phyloP scores from a whole-genome alignment of 1,140 invertebrate species.

The Lordiphosa clarofinis region DNA sequence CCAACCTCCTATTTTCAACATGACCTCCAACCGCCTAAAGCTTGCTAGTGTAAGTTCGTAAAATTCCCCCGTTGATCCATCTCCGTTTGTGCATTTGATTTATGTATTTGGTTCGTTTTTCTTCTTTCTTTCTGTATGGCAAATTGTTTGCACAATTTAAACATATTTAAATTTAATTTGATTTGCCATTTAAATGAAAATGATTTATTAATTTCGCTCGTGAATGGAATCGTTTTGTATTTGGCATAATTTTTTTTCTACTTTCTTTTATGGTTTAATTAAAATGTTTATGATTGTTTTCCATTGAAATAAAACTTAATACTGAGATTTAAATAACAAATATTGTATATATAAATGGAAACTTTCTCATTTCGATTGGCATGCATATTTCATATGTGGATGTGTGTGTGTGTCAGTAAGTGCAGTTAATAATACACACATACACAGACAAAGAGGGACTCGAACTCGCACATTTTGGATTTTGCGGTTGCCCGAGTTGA shows the following conservation, averaged over 20 bases:
- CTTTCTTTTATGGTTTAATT: constrained; percentile 66
- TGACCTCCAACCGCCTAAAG: too few relatives aligned
- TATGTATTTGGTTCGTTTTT: neutral
- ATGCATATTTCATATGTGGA: constrained; percentile 24
- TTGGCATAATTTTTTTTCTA: neutral
- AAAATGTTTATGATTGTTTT: constrained; percentile 64
- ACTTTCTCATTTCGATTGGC: constrained; percentile 29
- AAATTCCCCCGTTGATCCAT: too few relatives aligned
- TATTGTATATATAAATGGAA: constrained; percentile 6
- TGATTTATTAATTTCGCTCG: constrained; percentile 50
- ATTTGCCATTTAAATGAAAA: constrained; percentile 56
- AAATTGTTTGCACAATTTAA: constrained; percentile 38
- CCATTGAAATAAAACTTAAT: constrained; percentile 31
- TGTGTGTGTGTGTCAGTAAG: constrained; percentile 13
- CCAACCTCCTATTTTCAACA: too few relatives aligned
- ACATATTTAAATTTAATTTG: constrained; percentile 61
- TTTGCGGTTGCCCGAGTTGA: constrained; percentile 70
- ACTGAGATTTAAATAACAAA: constrained; percentile 27
- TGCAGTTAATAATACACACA: constrained; percentile 9
- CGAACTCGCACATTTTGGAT: constrained; percentile 54
- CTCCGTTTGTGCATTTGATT: neutral
- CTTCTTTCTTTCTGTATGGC: constrained; percentile 7
- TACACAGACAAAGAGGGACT: constrained; percentile 13
- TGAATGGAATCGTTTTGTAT: neutral
- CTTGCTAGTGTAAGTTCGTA: too few relatives aligned